A percentile compares a stretch with the other conserved stretches of the same genome.
phyloP scores from a whole-genome alignment of 2,888 invertebrate genomes.

The Lithophane socia region DNA sequence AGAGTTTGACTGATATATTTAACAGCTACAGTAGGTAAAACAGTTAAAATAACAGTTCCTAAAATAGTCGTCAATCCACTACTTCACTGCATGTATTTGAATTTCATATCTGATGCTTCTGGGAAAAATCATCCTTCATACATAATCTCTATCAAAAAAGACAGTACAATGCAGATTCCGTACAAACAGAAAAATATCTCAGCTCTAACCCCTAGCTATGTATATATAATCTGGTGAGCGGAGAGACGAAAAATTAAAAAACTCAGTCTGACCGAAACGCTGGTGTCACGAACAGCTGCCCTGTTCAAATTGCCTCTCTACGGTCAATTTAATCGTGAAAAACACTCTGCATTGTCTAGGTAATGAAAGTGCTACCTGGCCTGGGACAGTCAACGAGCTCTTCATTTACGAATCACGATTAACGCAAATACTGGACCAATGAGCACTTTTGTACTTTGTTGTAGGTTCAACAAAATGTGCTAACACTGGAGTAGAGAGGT shows the following conservation, averaged over 20 bases:
- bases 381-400: slow-evolving; percentile 72
- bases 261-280: slow-evolving; percentile 78
- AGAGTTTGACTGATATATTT: neutral
- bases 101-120: neutral
- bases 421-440: slow-evolving; percentile 60
- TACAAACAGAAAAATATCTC: neutral
- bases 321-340: slow-evolving; percentile 88
- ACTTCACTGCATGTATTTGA: neutral
- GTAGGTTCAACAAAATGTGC: slow-evolving; percentile 16
- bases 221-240: slow-evolving; percentile 58
- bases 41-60: neutral
- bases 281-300: slow-evolving; percentile 86
- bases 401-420: slow-evolving; percentile 73
- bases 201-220: neutral
- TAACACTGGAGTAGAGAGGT: neutral
- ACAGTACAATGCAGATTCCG: neutral
- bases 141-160: neutral
- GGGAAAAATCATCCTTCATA: neutral
- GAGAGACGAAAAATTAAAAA: slow-evolving; percentile 86
- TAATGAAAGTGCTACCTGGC: slow-evolving; percentile 81
- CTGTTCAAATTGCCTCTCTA: slow-evolving; percentile 86
- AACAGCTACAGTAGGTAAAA: neutral
- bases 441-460: slow-evolving; percentile 45
- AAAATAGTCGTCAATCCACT: neutral
- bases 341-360: slow-evolving; percentile 88